Evolutionary conservation across 2,113 vertebrate genomes (phyloP).

Genomic region (Bubo scandiacus): DNA sequence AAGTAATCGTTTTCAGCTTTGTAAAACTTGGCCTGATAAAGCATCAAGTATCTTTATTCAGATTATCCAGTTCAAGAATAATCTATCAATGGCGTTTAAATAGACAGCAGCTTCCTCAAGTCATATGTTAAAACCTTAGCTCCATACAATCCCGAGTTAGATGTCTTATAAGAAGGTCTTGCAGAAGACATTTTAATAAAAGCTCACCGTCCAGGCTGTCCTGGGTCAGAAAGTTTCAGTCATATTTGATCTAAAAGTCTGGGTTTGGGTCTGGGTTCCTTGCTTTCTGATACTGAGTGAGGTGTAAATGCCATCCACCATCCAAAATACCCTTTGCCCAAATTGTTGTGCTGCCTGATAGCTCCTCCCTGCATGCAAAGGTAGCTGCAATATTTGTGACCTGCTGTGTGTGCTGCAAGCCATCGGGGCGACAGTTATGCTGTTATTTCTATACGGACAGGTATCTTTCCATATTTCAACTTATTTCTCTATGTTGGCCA

Average conservation of each 20-base stretch:
- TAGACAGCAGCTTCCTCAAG: not conserved
- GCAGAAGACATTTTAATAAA: not conserved
- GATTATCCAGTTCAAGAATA: not conserved
- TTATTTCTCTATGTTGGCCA: not conserved
- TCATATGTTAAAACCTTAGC: not conserved
- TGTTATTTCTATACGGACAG: not conserved
- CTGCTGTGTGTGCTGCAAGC: not conserved
- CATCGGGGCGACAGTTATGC: not conserved
- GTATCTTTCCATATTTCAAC: not conserved
- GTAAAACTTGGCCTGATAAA: not conserved
- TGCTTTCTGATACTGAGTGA: not conserved
- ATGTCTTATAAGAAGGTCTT: not conserved
- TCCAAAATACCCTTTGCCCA: not conserved
- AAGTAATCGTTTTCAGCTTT: not conserved
- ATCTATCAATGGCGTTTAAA: not conserved
- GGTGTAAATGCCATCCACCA: not conserved
- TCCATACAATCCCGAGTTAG: fast-evolving
- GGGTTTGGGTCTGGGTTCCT: not conserved
- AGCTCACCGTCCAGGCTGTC: not conserved
- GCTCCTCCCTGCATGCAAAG: not conserved
- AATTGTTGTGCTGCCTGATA: not conserved
- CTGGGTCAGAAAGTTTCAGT: not conserved
- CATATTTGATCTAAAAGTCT: not conserved
- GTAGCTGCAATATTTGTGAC: not conserved
- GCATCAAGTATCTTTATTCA: not conserved